These are phyloP conservation scores for Erebia aethiops DNA, from an alignment of 2,888 invertebrate genomes.

Conservation along the genomic window DNA sequence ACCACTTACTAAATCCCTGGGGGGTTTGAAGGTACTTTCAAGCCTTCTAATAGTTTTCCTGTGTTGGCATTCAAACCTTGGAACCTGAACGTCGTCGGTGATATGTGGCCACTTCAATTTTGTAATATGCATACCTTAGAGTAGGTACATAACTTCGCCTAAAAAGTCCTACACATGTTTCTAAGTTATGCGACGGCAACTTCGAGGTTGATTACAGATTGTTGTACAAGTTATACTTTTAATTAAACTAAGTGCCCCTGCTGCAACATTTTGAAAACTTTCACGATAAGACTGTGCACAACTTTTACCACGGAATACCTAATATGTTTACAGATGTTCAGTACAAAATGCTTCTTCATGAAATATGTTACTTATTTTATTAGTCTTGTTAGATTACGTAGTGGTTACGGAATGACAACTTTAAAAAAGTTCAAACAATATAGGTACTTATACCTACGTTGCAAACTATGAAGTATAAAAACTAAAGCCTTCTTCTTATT, in stretches of 20 bases:
- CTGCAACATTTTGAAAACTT: conserved; percentile 35
- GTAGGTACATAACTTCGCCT: conserved; percentile 11
- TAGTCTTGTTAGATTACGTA: conserved; percentile 1
- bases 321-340: conserved; percentile 8
- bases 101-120: background rate
- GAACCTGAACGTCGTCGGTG: background rate
- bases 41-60: too few species aligned
- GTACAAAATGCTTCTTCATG: conserved; percentile 11
- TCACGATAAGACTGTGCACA: conserved; percentile 30
- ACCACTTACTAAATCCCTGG: too few species aligned
- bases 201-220: conserved; percentile 37
- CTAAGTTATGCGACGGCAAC: conserved; percentile 27
- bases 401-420: conserved; percentile 5
- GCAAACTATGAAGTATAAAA: background rate
- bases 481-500: too few species aligned
- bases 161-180: conserved; percentile 26
- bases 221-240: conserved; percentile 36
- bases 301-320: background rate
- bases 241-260: conserved; percentile 39
- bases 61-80: too few species aligned
- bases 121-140: background rate
- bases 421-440: conserved; percentile 5
- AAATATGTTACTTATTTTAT: background rate
- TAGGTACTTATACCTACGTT: background rate
- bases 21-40: too few species aligned